Base-by-base conservation (phyloP, 2,113 vertebrate genomes). In the Crotalus viridis region DNA sequence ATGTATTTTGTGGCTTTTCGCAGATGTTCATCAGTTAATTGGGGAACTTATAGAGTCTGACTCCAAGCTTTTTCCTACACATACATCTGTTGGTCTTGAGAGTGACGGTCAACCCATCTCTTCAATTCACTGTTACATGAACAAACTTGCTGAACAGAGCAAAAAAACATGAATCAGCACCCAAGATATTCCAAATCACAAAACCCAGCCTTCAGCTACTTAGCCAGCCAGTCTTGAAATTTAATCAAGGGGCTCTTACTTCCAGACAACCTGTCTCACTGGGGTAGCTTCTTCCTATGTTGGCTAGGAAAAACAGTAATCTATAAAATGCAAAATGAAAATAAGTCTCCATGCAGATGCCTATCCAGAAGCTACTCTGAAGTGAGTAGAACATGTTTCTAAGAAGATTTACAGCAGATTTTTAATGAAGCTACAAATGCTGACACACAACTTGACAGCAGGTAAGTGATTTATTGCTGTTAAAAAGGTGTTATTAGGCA, bases 381-480 rank as follows among this genome's bases (percentile, higher is more conserved):
- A 85, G 61, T 54, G 57, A n/a, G 2, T 26, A 51, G 57, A 46
- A 57, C 10, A 56, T 57, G 3, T 51, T 89, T 92, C 24, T 28
- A 24, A 52, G 81, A 92, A 59, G 88, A 90, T 85, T 90, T 90
- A 90, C 46, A 86, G 19, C 22, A 86, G 17, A 19, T n/a, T 59
- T 89, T 61, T 85, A 61, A 61, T 51, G 28, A 56, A 48, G 88
- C 55, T 61, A 57, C 21, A 61, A 59, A 90, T 89, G 74, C 54
- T 86, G 69, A 86, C 21, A 39, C 43, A 85, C 43, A 52, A 22
- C 28, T 15, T 85, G 92, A 88, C 22, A 54, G 48, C 28, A 59
- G 46, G 24, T 85, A 52, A 93, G 51, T 90, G 69, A 93, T 86
- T 86, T 81, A 93, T 90, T 61, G 54, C 43, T 43, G 59, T 89